A percentile compares a stretch with the other conserved stretches of the same genome.
Conservation (phyloP, 1,140 invertebrate genomes). For the Mylabris phalerata region DNA sequence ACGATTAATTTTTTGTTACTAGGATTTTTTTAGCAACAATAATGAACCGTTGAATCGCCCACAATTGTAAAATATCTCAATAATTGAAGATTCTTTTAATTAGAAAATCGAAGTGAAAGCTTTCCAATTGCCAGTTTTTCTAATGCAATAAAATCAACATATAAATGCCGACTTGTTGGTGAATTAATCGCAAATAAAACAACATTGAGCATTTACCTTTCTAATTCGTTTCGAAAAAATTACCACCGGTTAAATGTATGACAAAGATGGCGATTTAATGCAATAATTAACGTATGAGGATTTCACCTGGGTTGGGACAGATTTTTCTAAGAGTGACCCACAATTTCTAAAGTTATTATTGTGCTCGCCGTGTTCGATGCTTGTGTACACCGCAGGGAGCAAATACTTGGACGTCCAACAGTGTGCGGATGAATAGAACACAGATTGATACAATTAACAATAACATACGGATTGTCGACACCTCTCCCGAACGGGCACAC, state of each 20-base stretch:
- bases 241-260: neutral
- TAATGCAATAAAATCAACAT: too few species aligned
- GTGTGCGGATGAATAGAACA: slow-evolving; percentile 24
- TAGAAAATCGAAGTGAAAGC: neutral
- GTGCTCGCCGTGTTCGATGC: slow-evolving; percentile 7
- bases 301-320: neutral
- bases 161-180: too few species aligned
- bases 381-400: slow-evolving; percentile 19
- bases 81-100: neutral
- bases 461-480: slow-evolving; percentile 26
- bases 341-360: slow-evolving; percentile 15
- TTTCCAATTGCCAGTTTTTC: neutral
- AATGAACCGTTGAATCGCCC: too few species aligned
- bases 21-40: too few species aligned
- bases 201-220: neutral
- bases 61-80: too few species aligned
- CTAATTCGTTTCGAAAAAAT: neutral
- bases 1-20: too few species aligned
- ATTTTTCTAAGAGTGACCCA: slow-evolving; percentile 4
- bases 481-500: slow-evolving; percentile 6
- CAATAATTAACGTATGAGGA: neutral
- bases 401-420: slow-evolving; percentile 18
- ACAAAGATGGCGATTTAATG: neutral
- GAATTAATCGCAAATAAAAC: too few species aligned
- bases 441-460: slow-evolving; percentile 30